These are phyloP conservation scores for Vulpes vulpes DNA, from an alignment of 2,113 vertebrate species.

Conservation along the genomic window DNA sequence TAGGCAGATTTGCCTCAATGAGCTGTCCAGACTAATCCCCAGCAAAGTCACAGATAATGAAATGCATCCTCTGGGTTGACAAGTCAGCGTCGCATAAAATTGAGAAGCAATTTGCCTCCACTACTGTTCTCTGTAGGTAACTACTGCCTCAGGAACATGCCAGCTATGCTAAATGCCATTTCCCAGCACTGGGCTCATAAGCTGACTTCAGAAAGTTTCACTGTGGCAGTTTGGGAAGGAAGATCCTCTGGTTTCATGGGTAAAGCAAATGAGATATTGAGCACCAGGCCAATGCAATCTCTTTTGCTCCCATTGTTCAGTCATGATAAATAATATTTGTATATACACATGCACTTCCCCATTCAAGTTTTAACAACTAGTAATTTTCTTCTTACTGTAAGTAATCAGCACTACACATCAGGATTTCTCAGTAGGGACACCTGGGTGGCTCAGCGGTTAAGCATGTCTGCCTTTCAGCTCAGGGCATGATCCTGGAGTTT, in stretches of 20 bases:
- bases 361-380: not conserved
- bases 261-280: not conserved
- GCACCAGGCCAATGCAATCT: not conserved
- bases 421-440: not conserved
- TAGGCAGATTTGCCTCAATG: not conserved
- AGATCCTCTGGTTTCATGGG: not conserved
- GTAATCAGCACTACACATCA: not conserved
- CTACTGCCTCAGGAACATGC: not conserved
- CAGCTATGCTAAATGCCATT: constrained; percentile 10
- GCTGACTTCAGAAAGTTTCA: not conserved
- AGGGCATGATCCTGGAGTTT: no score
- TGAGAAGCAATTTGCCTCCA: constrained; percentile 58
- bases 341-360: not conserved
- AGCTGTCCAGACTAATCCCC: not conserved
- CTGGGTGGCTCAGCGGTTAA: no score
- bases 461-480: no score
- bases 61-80: constrained; percentile 33
- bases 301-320: not conserved
- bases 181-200: constrained; percentile 14
- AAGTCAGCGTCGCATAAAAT: constrained; percentile 31
- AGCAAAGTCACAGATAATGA: constrained; percentile 57
- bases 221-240: not conserved
- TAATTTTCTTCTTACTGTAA: not conserved
- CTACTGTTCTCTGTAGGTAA: constrained; percentile 10
- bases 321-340: not conserved